Percentiles rank a stretch among this genome's conserved stretches.
Conservation (phyloP, 2,888 invertebrate genomes). For the Lasioglossum vierecki region DNA sequence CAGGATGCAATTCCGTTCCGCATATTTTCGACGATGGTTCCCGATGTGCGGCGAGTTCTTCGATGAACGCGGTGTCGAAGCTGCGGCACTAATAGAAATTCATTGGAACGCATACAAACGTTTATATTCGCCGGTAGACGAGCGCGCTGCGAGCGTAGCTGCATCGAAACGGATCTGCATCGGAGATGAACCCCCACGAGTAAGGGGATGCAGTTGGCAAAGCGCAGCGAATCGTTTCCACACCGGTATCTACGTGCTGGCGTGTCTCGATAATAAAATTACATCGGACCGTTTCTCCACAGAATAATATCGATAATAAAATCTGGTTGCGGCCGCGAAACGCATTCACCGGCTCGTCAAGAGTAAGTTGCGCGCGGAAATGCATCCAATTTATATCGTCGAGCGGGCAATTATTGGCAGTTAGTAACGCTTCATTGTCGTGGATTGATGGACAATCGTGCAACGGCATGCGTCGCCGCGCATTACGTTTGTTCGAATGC, state of each 20-base stretch:
- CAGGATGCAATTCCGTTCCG: conserved; percentile 24
- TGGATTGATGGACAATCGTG: conserved; percentile 62
- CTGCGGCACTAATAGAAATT: conserved; percentile 36
- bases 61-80: conserved; percentile 2
- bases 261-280: conserved; percentile 68
- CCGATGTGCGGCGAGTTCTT: conserved; percentile 7
- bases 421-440: conserved; percentile 70
- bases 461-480: conserved; percentile 41
- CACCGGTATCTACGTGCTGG: not conserved
- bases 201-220: conserved; percentile 7
- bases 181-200: conserved; percentile 1
- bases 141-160: not conserved
- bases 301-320: conserved; percentile 68
- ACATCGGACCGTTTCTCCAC: conserved; percentile 40
- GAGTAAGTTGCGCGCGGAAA: conserved; percentile 62
- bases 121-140: conserved; percentile 38
- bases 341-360: conserved; percentile 31
- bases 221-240: conserved; percentile 37
- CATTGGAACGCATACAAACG: conserved; percentile 37
- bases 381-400: conserved; percentile 65
- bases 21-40: conserved; percentile 28
- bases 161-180: conserved; percentile 36
- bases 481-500: conserved; percentile 25
- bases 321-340: conserved; percentile 48
- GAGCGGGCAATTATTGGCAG: conserved; percentile 65